Evolutionary conservation across 2,113 vertebrate genomes (phyloP), one percentile per base, ranked within the genome.

Genomic region (Hemichromis elongatus): DNA sequence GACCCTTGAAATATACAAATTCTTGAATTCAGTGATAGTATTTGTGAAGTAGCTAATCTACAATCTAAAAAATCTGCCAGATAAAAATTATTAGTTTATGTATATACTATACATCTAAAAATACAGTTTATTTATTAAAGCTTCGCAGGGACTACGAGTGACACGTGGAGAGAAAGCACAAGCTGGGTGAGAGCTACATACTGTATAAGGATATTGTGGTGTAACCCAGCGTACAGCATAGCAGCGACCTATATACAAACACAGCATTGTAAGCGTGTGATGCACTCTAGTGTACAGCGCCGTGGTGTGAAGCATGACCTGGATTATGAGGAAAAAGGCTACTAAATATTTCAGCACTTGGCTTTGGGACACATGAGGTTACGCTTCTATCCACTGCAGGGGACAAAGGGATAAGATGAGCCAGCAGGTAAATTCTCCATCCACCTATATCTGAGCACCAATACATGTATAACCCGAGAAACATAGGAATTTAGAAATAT

Each of bases 311-410:
- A 89, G 53, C 85, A 40, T 86, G 88, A 90, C 86, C 84, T 90
- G 80, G 86, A 89, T 88, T 80, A 86, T 70, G 37, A 79, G 61
- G 16, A 68, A 53, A 88, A 91, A 89, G 77, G 84, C 91, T 85
- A 81, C 73, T 90, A 79, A 86, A 93, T 87, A 87, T 91, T 91
- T 93, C n/a, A 90, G 26, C 55, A 80, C 83, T 89, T 90, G 75
- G 85, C 79, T 90, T 53, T 35, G 68, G 59, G 81, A 81, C 52
- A 55, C 42, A 83, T 66, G 11, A 28, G 33, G 57, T 77, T 16
- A 50, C 37, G 30, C 14, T 52, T 83, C 45, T 53, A 50, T 35
- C 47, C 8, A 7, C 55, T 79, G 35, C 55, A 86, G 70, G 86
- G 45, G 42, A 52, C 26, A 75, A 50, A 18, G 45, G 70, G 45